These are phyloP conservation scores for Coenobita brevimanus DNA, from an alignment of 1,140 invertebrate species.

Conservation along the genomic window DNA sequence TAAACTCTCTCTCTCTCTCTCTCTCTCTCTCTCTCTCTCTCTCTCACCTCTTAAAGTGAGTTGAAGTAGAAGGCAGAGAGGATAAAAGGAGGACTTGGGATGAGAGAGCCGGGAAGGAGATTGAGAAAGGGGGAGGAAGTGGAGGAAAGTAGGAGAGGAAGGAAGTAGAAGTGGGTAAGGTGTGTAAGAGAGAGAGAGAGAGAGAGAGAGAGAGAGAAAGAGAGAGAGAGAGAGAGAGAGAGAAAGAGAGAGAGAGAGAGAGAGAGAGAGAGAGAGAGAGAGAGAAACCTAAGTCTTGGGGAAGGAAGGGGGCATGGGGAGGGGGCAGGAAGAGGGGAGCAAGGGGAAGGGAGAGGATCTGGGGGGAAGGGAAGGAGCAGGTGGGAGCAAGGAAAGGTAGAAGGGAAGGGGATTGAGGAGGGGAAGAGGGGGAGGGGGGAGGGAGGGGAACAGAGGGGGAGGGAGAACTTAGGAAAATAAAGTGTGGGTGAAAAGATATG, in stretches of 20 bases:
- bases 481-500: no score
- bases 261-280: slow-evolving; percentile 11
- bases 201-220: background rate
- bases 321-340: background rate
- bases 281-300: background rate
- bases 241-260: background rate
- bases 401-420: background rate
- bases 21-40: background rate
- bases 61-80: background rate
- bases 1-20: background rate
- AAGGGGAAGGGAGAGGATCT: background rate
- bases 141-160: background rate
- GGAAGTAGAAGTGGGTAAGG: background rate
- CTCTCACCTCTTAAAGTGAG: background rate
- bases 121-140: background rate
- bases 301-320: background rate
- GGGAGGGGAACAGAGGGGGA: background rate
- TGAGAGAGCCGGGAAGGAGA: background rate
- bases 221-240: background rate
- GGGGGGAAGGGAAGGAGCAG: background rate
- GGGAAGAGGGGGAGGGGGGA: background rate
- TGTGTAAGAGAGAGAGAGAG: background rate
- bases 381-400: background rate
- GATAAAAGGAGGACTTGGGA: background rate
- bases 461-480: background rate